Evolutionary conservation across 2,113 vertebrate genomes (phyloP).

Genomic region (Gymnarchus niloticus): DNA sequence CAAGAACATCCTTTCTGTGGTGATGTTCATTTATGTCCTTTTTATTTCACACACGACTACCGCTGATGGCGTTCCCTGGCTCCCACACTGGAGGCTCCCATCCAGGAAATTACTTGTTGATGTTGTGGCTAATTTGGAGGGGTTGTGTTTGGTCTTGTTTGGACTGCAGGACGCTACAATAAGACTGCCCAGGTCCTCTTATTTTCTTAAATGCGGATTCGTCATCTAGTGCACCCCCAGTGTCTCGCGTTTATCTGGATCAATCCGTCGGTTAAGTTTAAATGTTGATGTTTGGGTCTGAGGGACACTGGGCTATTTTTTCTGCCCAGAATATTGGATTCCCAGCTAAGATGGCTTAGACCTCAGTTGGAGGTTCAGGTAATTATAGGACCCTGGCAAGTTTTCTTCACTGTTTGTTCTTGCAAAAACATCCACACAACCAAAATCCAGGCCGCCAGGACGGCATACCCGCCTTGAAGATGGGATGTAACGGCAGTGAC

Average conservation of each 20-base stretch:
- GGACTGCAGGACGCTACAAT: constrained; percentile 43
- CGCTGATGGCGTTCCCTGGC: constrained; percentile 23
- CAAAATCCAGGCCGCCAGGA: neutral
- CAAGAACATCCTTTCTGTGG: constrained; percentile 63
- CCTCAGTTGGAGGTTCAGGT: neutral
- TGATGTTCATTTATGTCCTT: constrained; percentile 65
- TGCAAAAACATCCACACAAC: neutral
- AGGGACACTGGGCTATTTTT: neutral
- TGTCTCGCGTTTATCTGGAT: neutral
- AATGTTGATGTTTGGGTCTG: neutral
- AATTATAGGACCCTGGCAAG: neutral
- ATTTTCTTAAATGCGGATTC: constrained; percentile 10
- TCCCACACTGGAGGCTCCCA: constrained; percentile 39
- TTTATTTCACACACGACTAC: constrained; percentile 55
- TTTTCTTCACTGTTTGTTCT: neutral
- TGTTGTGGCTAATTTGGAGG: constrained; percentile 65
- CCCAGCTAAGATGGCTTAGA: neutral
- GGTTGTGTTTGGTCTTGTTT: constrained; percentile 60
- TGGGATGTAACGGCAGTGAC: neutral
- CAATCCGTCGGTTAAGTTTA: neutral
- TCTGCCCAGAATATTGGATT: neutral
- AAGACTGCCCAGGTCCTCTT: constrained; percentile 11
- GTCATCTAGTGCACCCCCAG: constrained; percentile 6
- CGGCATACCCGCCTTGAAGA: neutral
- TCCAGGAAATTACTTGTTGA: constrained; percentile 59